Evolutionary conservation across 2,797 vertebrate genomes (phyloP), one percentile per base, ranked within the genome.

Genomic region (Sphaeramia orbicularis): DNA sequence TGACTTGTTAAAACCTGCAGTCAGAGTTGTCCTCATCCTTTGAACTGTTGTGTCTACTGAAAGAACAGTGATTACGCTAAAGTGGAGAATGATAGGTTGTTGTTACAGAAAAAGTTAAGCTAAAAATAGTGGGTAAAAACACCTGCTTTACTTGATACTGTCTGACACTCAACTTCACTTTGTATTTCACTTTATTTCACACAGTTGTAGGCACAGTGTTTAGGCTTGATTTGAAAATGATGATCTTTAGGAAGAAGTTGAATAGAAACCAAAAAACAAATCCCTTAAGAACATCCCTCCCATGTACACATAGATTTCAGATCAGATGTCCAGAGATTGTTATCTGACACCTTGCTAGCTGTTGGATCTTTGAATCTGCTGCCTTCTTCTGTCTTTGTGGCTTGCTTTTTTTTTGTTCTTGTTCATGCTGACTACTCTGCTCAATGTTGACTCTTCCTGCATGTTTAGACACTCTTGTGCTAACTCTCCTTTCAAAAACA

Each of bases 41-140:
- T 66, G 38, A 70, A 54, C 49, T 57, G 42, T 41, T 43, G n/a
- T 70, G 53, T 13, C 38, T 56, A n/a, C 69, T 59, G 48, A 66
- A 52, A 82, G 48, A 75, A 60, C 71, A 37, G 53, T 67, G 70
- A 71, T 87, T 83, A 69, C 50, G 24, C 52, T 9, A 9, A 74
- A 83, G 70, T 78, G 64, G 56, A 80, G 73, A 85, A 84, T 81
- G 71, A 89, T 69, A 45, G 71, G 72, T 68, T 76, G 67, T 63
- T 41, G 18, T 44, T 63, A 51, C 56, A 74, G 54, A 63, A 57
- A 73, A 69, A 58, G 64, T 52, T 18, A 21, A 32, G 41, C 45
- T 80, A 78, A 81, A 83, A 82, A 85, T 80, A 83, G 53, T 4
- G 4, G 13, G 35, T 47, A 40, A 68, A 77, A 63, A 65, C 18